phyloP scores from a whole-genome alignment of 1,140 invertebrate species.

The Eurosta solidaginis region DNA sequence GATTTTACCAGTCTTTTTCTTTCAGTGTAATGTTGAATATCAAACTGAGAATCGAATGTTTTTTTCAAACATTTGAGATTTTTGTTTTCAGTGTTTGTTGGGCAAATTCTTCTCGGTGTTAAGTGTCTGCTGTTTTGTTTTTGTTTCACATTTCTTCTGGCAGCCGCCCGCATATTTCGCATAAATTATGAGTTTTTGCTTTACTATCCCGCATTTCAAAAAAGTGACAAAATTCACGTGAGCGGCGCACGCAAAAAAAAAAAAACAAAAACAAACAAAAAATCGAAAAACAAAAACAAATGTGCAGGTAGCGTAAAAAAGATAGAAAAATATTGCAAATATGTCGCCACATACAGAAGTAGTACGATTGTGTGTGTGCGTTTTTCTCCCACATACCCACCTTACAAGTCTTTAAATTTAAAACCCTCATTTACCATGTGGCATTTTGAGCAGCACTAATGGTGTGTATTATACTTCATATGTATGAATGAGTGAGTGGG shows the following conservation, averaged over 20 bases:
- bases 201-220: background rate
- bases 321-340: background rate
- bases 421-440: slow-evolving; percentile 26
- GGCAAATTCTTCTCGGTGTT: too few species aligned
- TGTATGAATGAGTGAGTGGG: too few species aligned
- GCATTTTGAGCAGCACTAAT: slow-evolving; percentile 1
- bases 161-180: background rate
- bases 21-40: too few species aligned
- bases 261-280: too few species aligned
- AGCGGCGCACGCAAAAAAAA: slow-evolving; percentile 15
- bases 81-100: too few species aligned
- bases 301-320: background rate
- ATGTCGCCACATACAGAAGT: background rate
- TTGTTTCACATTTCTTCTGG: slow-evolving; percentile 13
- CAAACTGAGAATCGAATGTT: too few species aligned
- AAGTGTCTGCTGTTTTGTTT: background rate
- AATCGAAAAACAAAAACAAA: slow-evolving; percentile 28
- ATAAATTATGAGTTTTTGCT: slow-evolving; percentile 51
- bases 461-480: background rate
- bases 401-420: background rate
- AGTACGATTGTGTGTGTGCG: background rate
- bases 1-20: too few species aligned
- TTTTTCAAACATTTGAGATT: too few species aligned
- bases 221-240: slow-evolving; percentile 54
- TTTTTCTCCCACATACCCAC: too few species aligned